phyloP scores from a whole-genome alignment of 2,113 vertebrate genomes.

The Athene cunicularia region DNA sequence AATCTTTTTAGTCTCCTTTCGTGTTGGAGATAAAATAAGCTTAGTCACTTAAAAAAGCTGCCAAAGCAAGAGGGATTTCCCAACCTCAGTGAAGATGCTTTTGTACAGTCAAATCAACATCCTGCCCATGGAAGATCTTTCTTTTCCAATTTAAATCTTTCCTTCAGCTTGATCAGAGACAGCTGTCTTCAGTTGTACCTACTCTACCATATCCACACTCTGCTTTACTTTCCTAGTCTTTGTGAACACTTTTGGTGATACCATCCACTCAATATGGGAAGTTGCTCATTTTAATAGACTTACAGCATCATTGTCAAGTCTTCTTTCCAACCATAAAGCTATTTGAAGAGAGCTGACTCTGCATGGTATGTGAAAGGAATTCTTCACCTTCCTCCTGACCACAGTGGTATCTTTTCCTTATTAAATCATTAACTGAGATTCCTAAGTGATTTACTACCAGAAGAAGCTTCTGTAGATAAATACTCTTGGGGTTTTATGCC shows the following conservation, averaged over 20 bases:
- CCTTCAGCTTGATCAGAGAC: background rate
- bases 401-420: background rate
- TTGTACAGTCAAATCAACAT: background rate
- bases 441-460: background rate
- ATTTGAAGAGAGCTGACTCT: background rate
- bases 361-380: background rate
- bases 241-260: background rate
- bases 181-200: background rate
- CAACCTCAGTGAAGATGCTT: background rate
- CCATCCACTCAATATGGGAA: background rate
- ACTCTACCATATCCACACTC: background rate
- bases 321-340: background rate
- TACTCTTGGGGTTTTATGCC: background rate
- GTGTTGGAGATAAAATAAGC: background rate
- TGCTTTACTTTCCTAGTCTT: background rate
- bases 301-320: background rate
- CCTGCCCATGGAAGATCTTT: background rate
- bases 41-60: background rate
- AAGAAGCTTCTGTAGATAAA: background rate
- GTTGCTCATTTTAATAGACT: background rate
- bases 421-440: background rate
- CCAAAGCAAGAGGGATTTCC: background rate
- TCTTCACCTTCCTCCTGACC: background rate
- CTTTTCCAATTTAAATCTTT: background rate
- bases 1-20: background rate